These are phyloP conservation scores for Pachyrhynchus sulphureomaculatus DNA, from an alignment of 1,140 invertebrate species.

Conservation along the genomic window DNA sequence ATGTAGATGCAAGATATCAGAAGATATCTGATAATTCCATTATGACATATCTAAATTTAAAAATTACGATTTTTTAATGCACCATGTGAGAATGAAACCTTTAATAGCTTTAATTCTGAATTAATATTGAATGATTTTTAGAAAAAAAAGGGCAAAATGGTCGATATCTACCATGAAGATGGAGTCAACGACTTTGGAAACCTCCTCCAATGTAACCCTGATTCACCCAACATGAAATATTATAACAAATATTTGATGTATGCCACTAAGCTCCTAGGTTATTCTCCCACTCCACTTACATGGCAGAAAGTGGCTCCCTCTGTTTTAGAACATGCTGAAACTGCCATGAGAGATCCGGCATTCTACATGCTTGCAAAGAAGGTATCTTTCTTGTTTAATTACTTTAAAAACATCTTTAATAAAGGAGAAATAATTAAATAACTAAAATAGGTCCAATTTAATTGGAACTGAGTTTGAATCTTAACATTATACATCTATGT, in stretches of 20 bases:
- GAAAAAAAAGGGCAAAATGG: constrained; percentile 43
- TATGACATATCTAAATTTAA: too few species aligned
- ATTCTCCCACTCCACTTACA: constrained; percentile 50
- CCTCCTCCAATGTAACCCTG: constrained; percentile 55
- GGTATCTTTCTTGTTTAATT: constrained; percentile 53
- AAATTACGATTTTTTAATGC: too few species aligned
- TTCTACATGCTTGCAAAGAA: constrained; percentile 64
- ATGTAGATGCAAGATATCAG: too few species aligned
- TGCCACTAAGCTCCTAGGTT: constrained; percentile 48
- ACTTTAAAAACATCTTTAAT: neutral
- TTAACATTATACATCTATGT: too few species aligned
- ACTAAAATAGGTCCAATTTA: too few species aligned
- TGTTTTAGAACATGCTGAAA: constrained; percentile 56
- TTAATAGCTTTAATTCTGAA: too few species aligned
- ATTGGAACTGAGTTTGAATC: too few species aligned
- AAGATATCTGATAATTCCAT: too few species aligned
- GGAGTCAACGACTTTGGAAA: constrained; percentile 55
- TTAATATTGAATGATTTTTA: too few species aligned
- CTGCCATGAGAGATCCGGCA: constrained; percentile 65
- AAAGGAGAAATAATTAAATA: too few species aligned
- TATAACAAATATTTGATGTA: constrained; percentile 60
- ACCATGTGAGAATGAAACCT: too few species aligned
- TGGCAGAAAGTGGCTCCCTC: constrained; percentile 40
- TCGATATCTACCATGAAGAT: constrained; percentile 46
- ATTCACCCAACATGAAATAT: constrained; percentile 56